Conservation (phyloP, 1,140 invertebrate species). For the Eubasilissa regina region DNA sequence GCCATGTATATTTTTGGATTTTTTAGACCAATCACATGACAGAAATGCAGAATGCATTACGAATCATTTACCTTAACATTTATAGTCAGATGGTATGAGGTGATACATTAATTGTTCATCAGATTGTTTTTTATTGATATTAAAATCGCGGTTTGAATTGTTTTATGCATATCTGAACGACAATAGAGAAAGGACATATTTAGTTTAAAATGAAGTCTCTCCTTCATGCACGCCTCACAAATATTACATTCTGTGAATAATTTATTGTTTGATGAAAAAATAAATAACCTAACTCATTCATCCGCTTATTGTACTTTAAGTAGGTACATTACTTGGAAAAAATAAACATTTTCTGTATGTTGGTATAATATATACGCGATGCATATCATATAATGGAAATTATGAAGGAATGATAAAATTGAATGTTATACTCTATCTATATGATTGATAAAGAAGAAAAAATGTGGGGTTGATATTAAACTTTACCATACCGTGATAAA, state of each 20-base stretch:
- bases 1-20: too few species aligned
- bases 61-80: slow-evolving; percentile 9
- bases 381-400: too few species aligned
- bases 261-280: slow-evolving; percentile 13
- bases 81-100: background rate
- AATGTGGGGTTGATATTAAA: too few species aligned
- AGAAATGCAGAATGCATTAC: background rate
- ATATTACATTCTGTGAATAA: background rate
- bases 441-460: too few species aligned
- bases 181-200: background rate
- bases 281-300: background rate
- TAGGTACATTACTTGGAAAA: too few species aligned
- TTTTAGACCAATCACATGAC: too few species aligned
- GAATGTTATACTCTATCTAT: too few species aligned
- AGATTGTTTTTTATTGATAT: slow-evolving; percentile 5
- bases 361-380: background rate
- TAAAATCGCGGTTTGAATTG: background rate
- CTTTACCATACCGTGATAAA: too few species aligned
- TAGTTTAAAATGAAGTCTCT: background rate
- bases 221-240: background rate
- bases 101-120: background rate
- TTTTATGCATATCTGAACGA: background rate
- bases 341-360: background rate
- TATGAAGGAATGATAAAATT: too few species aligned
- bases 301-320: background rate